Conservation (phyloP, 2,797 vertebrate genomes). For the Xyrichtys novacula region DNA sequence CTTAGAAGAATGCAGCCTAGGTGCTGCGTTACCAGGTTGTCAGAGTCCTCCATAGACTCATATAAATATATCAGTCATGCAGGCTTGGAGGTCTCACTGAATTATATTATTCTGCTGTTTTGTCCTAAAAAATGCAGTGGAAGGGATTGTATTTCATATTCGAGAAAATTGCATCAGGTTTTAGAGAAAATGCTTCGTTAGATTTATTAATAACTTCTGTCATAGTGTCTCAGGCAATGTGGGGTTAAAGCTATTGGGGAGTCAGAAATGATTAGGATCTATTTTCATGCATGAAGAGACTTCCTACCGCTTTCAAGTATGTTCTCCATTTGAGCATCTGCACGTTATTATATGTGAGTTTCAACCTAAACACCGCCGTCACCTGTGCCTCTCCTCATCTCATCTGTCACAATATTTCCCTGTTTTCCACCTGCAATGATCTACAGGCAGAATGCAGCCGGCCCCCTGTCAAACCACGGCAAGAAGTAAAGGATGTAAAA, state of each 20-base stretch:
- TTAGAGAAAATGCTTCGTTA: slow-evolving; percentile 76
- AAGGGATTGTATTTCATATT: slow-evolving; percentile 55
- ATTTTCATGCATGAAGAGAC: slow-evolving; percentile 55
- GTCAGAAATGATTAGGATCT: slow-evolving; percentile 73
- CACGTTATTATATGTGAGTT: slow-evolving; percentile 71
- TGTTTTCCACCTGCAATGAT: slow-evolving; percentile 60
- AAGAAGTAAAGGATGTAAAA: slow-evolving; percentile 49
- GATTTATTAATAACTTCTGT: slow-evolving; percentile 84
- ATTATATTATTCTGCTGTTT: slow-evolving; percentile 79
- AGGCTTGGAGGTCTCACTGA: slow-evolving; percentile 74
- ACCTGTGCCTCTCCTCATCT: slow-evolving; percentile 75
- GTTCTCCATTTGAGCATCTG: slow-evolving; percentile 57
- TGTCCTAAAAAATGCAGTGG: slow-evolving; percentile 44
- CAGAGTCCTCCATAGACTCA: slow-evolving; percentile 73
- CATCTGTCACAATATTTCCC: slow-evolving; percentile 75
- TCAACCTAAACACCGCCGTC: slow-evolving; percentile 75
- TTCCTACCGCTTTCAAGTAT: slow-evolving; percentile 56
- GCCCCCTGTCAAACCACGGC: slow-evolving; percentile 71
- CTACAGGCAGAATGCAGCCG: slow-evolving; percentile 52
- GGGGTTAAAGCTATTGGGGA: slow-evolving; percentile 59
- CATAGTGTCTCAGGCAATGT: slow-evolving; percentile 68
- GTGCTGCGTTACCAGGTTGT: slow-evolving; percentile 81
- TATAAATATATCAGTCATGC: slow-evolving; percentile 89
- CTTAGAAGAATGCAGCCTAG: slow-evolving; percentile 78
- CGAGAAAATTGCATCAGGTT: slow-evolving; percentile 79